Base-by-base conservation (phyloP, 2,888 invertebrate genomes). In the Eupelmus urozonus region DNA sequence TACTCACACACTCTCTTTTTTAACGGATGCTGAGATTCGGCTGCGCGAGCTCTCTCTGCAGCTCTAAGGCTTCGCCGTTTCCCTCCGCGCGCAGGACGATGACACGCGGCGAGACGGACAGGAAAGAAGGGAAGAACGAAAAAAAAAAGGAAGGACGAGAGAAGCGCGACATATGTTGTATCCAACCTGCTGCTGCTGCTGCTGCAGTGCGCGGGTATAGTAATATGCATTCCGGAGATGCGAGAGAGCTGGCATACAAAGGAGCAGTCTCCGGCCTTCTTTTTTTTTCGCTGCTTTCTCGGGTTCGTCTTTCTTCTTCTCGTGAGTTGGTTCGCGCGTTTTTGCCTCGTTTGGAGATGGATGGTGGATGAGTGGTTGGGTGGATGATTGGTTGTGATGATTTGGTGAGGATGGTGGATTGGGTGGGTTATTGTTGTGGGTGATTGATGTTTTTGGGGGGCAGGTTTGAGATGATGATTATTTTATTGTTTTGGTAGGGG, bases 21-120 rank as follows among this genome's bases (percentile, higher is more conserved):
- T 34, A 45, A 45, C 63, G 71, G 76, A 76, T 76, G 76, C 76
- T 76, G 76, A 71, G 71, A 76, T 76, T 76, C 65, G 71, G 29
- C 65, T 69, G 45, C n/a, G 16, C 49, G 16, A n/a, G 49, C 2
- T n/a, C n/a, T n/a, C n/a, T n/a, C 20, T 49, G 60, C 16, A 69
- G 49, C 45, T 3, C 0, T 25, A 5, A 25, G 76, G 76, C 45
- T 76, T 76, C 76, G 40, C 5, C 25, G 55, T 16, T 51, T 42
- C 27, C 25, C 29, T 45, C 45, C 45, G 13, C 45, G 7, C 40
- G 0, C 49, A 57, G 70, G 70, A 62, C 76, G 69, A 76, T 70
- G 76, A 76, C 70, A 76, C 60, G 53, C 9, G 45, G 25, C 45
- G 23, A n/a, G 2, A 16, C 67, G 18, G 53, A 25, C 49, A 59